Evolutionary conservation across 1,140 invertebrate genomes (phyloP).

Genomic region (Caenorhabditis latens): DNA sequence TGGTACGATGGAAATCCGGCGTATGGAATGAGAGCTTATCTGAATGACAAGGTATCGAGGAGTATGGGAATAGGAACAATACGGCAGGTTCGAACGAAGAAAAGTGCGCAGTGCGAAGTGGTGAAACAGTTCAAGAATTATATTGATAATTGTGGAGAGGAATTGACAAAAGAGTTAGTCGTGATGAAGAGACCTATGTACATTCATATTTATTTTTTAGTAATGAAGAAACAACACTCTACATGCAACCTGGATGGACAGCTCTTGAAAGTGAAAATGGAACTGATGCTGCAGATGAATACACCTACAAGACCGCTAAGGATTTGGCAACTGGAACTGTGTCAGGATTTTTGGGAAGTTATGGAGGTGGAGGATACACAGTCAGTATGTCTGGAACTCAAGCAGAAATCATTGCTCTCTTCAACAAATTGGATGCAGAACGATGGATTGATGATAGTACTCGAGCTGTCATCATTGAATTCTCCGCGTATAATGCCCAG

Average conservation of each 20-base stretch:
- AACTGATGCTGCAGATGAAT: constrained; percentile 76
- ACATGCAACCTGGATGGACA: constrained; percentile 55
- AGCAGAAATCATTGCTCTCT: constrained; percentile 74
- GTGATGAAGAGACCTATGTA: constrained; percentile 67
- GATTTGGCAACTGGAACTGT: not conserved
- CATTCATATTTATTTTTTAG: not conserved
- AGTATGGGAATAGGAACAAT: constrained; percentile 80
- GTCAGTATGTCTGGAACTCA: constrained; percentile 79
- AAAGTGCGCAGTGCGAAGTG: constrained; percentile 74
- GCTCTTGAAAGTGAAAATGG: constrained; percentile 54
- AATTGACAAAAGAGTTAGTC: not conserved
- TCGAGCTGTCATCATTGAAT: constrained; percentile 81
- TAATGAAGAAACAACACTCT: constrained; percentile 37
- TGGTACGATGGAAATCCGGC: constrained; percentile 80
- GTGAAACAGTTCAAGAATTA: constrained; percentile 76
- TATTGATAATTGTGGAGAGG: constrained; percentile 65
- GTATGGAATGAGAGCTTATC: constrained; percentile 78
- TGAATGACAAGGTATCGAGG: constrained; percentile 78
- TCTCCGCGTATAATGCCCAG: constrained; percentile 81
- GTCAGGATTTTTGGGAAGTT: constrained; percentile 78
- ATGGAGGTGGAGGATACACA: constrained; percentile 81
- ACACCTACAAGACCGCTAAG: constrained; percentile 64
- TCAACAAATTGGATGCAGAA: constrained; percentile 78
- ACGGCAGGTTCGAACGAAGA: constrained; percentile 78
- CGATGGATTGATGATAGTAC: constrained; percentile 81